Evolutionary conservation across 2,797 vertebrate genomes (phyloP).

Genomic region (Rhinella marina): DNA sequence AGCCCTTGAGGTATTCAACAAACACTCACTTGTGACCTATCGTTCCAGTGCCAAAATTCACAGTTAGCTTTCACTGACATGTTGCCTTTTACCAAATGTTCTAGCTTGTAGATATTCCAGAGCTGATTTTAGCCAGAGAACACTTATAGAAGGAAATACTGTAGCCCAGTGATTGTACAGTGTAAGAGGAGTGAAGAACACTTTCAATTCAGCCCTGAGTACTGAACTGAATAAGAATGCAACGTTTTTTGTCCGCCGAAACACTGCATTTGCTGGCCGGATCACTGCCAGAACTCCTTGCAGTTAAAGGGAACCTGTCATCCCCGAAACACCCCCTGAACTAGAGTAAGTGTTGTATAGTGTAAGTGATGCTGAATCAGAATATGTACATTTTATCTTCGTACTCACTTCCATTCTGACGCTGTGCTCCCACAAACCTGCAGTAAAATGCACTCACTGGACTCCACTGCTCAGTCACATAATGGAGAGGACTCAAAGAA

Average conservation of each 20-base stretch:
- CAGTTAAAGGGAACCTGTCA: too few species aligned
- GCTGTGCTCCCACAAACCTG: too few species aligned
- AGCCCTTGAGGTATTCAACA: slow-evolving; percentile 46
- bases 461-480: too few species aligned
- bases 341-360: too few species aligned
- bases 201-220: neutral
- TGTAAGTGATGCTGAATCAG: too few species aligned
- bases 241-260: neutral
- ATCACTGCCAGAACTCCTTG: too few species aligned
- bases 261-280: too few species aligned
- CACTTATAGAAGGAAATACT: neutral
- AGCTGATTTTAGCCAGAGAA: neutral
- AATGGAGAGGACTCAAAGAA: too few species aligned
- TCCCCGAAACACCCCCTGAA: too few species aligned
- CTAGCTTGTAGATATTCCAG: slow-evolving; percentile 1
- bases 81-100: slow-evolving; percentile 32
- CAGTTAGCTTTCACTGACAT: slow-evolving; percentile 55
- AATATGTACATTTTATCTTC: too few species aligned
- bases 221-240: neutral
- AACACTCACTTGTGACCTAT: slow-evolving; percentile 59
- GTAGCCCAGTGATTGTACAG: neutral
- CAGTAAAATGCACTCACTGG: too few species aligned
- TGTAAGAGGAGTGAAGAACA: neutral
- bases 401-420: too few species aligned
- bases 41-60: slow-evolving; percentile 55